phyloP scores from a whole-genome alignment of 2,797 vertebrate species.

The Vultur gryphus region DNA sequence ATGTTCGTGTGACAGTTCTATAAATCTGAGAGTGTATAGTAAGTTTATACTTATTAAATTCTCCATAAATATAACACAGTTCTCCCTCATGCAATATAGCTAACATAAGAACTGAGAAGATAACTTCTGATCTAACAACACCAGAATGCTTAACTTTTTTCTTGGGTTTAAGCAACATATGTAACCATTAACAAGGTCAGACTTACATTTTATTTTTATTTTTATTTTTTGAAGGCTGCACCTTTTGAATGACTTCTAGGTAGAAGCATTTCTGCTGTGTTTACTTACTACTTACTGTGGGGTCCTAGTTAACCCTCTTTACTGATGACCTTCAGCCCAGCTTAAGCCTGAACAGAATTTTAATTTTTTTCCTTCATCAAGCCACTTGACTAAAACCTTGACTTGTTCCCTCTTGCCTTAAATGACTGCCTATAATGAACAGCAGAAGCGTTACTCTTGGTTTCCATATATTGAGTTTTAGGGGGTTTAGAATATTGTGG shows the following conservation, averaged over 20 bases:
- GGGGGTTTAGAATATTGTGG: not conserved
- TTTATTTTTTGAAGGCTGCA: not conserved
- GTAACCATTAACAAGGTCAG: not conserved
- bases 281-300: not conserved
- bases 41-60: conserved; percentile 24
- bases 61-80: not conserved
- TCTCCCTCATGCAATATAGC: not conserved
- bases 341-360: not conserved
- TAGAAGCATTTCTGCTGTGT: not conserved
- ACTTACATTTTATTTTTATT: not conserved
- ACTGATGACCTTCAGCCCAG: not conserved
- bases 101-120: not conserved
- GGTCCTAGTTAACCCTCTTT: not conserved
- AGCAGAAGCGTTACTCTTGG: not conserved
- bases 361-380: not conserved
- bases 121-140: not conserved
- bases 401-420: not conserved
- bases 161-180: not conserved
- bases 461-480: not conserved
- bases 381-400: not conserved
- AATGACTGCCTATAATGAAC: not conserved
- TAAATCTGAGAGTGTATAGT: not conserved
- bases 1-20: not conserved
- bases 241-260: not conserved
- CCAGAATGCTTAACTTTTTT: not conserved